Evolutionary conservation across 2,888 invertebrate species (phyloP).

Genomic region (Melieria picta): DNA sequence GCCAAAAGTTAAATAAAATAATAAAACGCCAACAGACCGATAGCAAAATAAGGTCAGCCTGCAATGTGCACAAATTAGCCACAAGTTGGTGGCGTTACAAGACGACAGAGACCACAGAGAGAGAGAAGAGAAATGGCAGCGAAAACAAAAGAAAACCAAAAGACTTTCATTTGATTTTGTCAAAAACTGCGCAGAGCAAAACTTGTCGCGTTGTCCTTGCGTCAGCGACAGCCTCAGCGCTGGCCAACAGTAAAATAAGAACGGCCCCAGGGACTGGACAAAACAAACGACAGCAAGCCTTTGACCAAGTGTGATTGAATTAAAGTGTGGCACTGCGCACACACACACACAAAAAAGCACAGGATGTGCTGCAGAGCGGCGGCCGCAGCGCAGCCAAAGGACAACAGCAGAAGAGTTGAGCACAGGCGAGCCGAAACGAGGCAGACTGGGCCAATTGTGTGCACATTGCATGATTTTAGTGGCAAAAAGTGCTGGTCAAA

Average conservation of each 20-base stretch:
- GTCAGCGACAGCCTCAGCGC: background rate
- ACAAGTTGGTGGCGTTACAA: background rate
- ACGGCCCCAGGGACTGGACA: conserved; percentile 22
- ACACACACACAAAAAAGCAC: background rate
- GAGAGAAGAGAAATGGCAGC: background rate
- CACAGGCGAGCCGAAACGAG: background rate
- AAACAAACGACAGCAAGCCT: conserved; percentile 30
- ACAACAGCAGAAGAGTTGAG: background rate
- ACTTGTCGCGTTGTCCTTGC: background rate
- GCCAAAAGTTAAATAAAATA: background rate
- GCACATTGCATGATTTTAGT: background rate
- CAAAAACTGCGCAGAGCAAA: background rate
- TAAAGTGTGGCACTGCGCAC: conserved; percentile 27
- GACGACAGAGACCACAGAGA: background rate
- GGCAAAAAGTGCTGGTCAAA: conserved; percentile 23
- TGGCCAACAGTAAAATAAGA: background rate
- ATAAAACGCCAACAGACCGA: background rate
- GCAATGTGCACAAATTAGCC: background rate
- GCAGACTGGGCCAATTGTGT: background rate
- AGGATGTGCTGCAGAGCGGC: no score
- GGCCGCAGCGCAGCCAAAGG: background rate
- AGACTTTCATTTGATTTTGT: conserved; percentile 3
- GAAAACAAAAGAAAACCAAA: background rate
- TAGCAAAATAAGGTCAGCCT: conserved; percentile 7
- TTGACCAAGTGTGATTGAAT: conserved; percentile 36